Evolutionary conservation across 1,140 invertebrate species (phyloP).

Genomic region (Akabosia matsudoensis): DNA sequence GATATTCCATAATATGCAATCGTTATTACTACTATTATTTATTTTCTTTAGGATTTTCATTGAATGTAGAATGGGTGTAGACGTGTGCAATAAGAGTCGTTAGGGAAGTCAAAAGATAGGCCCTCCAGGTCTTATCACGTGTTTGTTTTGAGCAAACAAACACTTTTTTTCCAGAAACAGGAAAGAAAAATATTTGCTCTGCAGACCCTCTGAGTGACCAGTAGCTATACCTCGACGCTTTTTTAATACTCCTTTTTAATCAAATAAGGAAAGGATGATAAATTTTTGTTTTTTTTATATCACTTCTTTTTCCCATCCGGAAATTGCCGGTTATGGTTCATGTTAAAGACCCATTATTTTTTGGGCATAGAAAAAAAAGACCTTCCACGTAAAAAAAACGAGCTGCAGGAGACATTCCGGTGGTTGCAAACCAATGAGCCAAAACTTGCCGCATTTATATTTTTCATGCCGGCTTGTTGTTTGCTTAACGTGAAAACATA

Average conservation of each 20-base stretch:
- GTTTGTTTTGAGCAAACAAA: constrained; percentile 6
- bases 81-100: background rate
- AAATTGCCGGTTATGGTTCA: constrained; percentile 15
- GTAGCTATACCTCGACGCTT: background rate
- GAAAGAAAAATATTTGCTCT: background rate
- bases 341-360: constrained; percentile 17
- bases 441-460: too few species aligned
- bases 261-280: constrained; percentile 25
- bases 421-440: too few species aligned
- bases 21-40: too few species aligned
- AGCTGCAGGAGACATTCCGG: background rate
- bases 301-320: constrained; percentile 18
- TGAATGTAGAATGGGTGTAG: background rate
- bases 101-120: background rate
- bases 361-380: too few species aligned
- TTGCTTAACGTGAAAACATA: too few species aligned
- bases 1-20: too few species aligned
- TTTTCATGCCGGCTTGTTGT: background rate
- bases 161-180: background rate
- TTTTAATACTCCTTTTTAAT: constrained; percentile 1
- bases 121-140: background rate
- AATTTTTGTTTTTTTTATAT: constrained; percentile 21
- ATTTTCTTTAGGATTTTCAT: background rate
- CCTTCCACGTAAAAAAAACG: too few species aligned
- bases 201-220: constrained; percentile 3